These are phyloP conservation scores for Ovibos moschatus DNA, from an alignment of 2,113 vertebrate species.

Conservation along the genomic window DNA sequence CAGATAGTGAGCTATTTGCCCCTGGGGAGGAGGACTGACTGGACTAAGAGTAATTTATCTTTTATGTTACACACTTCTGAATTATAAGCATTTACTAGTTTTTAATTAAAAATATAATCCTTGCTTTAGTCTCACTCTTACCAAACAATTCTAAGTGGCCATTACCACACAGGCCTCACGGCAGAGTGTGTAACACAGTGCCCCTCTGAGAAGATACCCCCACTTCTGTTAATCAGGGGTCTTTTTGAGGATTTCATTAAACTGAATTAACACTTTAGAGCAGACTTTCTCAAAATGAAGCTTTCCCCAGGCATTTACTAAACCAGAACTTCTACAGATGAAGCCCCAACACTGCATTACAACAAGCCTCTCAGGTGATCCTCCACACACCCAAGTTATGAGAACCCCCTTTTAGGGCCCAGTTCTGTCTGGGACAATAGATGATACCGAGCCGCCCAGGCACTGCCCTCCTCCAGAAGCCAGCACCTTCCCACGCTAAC, in stretches of 20 bases:
- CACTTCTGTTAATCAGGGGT: not conserved
- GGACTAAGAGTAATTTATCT: not conserved
- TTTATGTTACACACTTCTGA: not conserved
- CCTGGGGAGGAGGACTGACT: not conserved
- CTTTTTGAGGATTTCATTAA: not conserved
- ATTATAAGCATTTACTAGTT: not conserved
- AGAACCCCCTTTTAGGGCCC: not conserved
- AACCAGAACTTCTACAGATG: not conserved
- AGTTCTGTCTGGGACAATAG: not conserved
- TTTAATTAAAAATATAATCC: not conserved
- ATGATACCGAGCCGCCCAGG: too few species aligned
- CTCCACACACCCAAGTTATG: not conserved
- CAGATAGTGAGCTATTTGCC: not conserved
- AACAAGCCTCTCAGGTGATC: not conserved
- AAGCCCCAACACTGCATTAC: not conserved
- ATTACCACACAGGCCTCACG: not conserved
- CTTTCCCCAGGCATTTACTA: not conserved
- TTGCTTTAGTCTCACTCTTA: constrained; percentile 12
- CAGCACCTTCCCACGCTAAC: not conserved
- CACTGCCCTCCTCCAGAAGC: not conserved
- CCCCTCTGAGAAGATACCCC: not conserved
- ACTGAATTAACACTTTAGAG: not conserved
- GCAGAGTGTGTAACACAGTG: not conserved
- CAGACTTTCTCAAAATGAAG: not conserved
- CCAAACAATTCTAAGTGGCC: not conserved